phyloP scores from a whole-genome alignment of 2,888 invertebrate species.

The Pterostichus madidus region DNA sequence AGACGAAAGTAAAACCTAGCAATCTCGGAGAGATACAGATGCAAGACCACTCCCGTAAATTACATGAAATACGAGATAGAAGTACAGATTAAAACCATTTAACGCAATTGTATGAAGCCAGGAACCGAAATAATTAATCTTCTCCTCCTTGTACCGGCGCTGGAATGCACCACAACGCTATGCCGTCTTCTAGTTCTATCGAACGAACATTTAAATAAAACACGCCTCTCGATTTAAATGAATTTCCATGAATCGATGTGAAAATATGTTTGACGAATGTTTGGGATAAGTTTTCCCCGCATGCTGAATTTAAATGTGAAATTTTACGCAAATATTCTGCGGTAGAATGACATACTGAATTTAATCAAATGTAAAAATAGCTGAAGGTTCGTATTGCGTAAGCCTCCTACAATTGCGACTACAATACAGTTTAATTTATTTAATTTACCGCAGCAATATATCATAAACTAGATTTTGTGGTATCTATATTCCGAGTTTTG shows the following conservation, averaged over 20 bases:
- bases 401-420: not conserved
- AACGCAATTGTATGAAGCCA: slow-evolving; percentile 54
- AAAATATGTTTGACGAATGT: slow-evolving; percentile 47
- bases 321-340: not conserved
- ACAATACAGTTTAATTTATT: slow-evolving; percentile 29
- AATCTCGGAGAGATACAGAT: not conserved
- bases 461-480: not conserved
- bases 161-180: slow-evolving; percentile 7
- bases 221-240: slow-evolving; percentile 56
- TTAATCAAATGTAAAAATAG: slow-evolving; percentile 37
- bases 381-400: not conserved
- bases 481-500: slow-evolving; percentile 18
- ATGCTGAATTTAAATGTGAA: slow-evolving; percentile 42
- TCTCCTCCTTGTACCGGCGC: not conserved
- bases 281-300: slow-evolving; percentile 32
- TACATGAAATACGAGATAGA: not conserved
- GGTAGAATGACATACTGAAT: slow-evolving; percentile 23
- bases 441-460: not conserved
- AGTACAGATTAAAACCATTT: slow-evolving; percentile 57
- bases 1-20: not conserved
- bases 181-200: slow-evolving; percentile 4
- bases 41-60: slow-evolving; percentile 9
- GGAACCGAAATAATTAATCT: slow-evolving; percentile 59
- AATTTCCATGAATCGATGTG: slow-evolving; percentile 55
- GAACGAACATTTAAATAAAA: slow-evolving; percentile 60